Conservation (phyloP, 1,140 invertebrate species). For the Drosophila elegans region DNA sequence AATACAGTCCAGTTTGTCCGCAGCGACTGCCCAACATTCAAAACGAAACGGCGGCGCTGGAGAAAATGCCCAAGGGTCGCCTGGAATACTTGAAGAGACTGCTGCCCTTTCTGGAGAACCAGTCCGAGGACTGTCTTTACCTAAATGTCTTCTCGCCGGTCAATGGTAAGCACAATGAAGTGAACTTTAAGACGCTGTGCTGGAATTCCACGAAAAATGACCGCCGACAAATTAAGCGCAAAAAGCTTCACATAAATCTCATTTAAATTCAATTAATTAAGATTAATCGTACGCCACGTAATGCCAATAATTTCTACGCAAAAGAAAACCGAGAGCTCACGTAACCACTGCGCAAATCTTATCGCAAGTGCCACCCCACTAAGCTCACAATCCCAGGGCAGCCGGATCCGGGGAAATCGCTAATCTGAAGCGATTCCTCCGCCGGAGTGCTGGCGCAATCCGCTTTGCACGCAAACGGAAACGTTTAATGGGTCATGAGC, state of each 20-base stretch:
- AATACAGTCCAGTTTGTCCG: slow-evolving; percentile 94
- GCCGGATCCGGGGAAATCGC: slow-evolving; percentile 30
- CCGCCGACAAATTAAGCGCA: slow-evolving; percentile 4
- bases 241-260: slow-evolving; percentile 55
- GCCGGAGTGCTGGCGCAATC: slow-evolving; percentile 32
- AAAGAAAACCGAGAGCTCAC: slow-evolving; percentile 37
- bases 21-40: slow-evolving; percentile 93
- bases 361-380: slow-evolving; percentile 52
- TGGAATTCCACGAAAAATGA: neutral
- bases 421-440: slow-evolving; percentile 54
- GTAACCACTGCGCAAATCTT: slow-evolving; percentile 53
- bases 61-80: slow-evolving; percentile 95
- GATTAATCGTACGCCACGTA: slow-evolving; percentile 69
- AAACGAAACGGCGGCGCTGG: slow-evolving; percentile 92
- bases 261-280: slow-evolving; percentile 76
- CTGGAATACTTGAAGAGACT: slow-evolving; percentile 94
- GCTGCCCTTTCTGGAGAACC: slow-evolving; percentile 93
- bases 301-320: slow-evolving; percentile 67
- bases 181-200: neutral
- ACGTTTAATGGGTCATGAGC: slow-evolving; percentile 67
- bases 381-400: slow-evolving; percentile 24
- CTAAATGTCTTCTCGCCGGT: slow-evolving; percentile 97
- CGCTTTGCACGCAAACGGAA: slow-evolving; percentile 61
- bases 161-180: slow-evolving; percentile 89
- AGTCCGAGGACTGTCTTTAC: slow-evolving; percentile 98